Evolutionary conservation across 2,797 vertebrate genomes (phyloP), one percentile per base, ranked within the genome.

Genomic region (Podarcis lilfordi): DNA sequence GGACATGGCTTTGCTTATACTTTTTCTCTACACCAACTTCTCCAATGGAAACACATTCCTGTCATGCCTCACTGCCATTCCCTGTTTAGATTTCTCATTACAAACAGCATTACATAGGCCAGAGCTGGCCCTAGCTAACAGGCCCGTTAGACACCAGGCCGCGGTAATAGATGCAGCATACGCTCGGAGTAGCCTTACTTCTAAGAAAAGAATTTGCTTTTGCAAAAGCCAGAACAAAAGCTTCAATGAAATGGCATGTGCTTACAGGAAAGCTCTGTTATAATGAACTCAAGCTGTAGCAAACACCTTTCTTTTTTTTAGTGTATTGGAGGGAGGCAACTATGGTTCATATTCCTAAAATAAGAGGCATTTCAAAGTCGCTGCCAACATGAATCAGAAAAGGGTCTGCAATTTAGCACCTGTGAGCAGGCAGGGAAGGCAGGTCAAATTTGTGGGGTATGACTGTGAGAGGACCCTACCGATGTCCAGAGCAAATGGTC

Each of bases 21-120:
- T 96, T 97, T 97, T 97, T 96, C 96, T 96, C 95, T 95, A 95
- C 95, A 95, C 95, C 92, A 96, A 96, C 97, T 98, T 97, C 96
- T 99, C 98, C 98, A 99, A 98, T 98, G 97, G 98, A 98, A 99
- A 99, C 98, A 99, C 98, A 99, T 99, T 98, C 98, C 97, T 98
- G 98, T 97, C 98, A 99, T 99, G 98, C 98, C 98, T 99, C 98
- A 96, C 97, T 99, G 98, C 98, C 97, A 97, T 98, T 98, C 98
- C 96, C 96, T 98, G 98, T 99, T 99, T 99, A 98, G 97, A 98
- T 98, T 99, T 98, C 98, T 98, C 98, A 98, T 98, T 98, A 98
- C 98, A 98, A 98, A 98, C 97, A 98, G 96, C 94, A 97, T 98
- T 98, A 98, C 97, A 98, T 96, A 96, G 97, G 96, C 96, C 94